These are phyloP conservation scores for Malachius bipustulatus DNA, from an alignment of 2,888 invertebrate species.

Conservation along the genomic window DNA sequence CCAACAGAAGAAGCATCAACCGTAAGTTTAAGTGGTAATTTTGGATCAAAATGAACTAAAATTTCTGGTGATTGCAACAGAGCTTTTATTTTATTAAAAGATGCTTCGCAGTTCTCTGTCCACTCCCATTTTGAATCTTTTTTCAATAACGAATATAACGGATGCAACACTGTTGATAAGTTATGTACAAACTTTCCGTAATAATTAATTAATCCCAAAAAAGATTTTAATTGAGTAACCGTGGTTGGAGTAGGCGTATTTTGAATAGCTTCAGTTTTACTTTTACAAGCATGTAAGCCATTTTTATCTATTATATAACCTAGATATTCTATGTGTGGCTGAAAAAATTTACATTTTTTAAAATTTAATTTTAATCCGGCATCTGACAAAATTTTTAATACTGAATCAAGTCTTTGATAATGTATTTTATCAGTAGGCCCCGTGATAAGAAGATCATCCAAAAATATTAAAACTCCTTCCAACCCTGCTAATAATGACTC, in stretches of 20 bases:
- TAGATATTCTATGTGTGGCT: conserved; percentile 16
- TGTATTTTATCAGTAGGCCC: conserved; percentile 14
- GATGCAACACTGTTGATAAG: neutral
- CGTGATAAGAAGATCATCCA: conserved; percentile 20
- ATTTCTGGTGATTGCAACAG: conserved; percentile 8
- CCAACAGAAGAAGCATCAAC: conserved; percentile 12
- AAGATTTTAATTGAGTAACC: conserved; percentile 9
- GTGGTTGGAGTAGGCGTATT: conserved; percentile 5
- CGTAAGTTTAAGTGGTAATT: conserved; percentile 11
- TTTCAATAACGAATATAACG: conserved; percentile 6
- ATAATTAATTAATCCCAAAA: conserved; percentile 12
- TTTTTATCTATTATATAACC: conserved; percentile 11
- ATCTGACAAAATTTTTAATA: conserved; percentile 6
- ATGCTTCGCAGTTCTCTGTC: conserved; percentile 8
- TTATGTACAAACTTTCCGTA: conserved; percentile 6
- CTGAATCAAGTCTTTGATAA: conserved; percentile 6
- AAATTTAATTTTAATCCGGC: too few species aligned
- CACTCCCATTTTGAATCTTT: conserved; percentile 10
- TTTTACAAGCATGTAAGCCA: too few species aligned
- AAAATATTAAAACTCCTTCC: conserved; percentile 14
- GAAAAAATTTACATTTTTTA: conserved; percentile 23
- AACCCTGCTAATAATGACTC: conserved; percentile 20
- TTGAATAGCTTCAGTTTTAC: too few species aligned
- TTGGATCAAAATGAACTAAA: conserved; percentile 11
- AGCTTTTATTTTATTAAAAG: conserved; percentile 10